These are phyloP conservation scores for Perca flavescens DNA, from an alignment of 2,113 vertebrate species.

Conservation along the genomic window DNA sequence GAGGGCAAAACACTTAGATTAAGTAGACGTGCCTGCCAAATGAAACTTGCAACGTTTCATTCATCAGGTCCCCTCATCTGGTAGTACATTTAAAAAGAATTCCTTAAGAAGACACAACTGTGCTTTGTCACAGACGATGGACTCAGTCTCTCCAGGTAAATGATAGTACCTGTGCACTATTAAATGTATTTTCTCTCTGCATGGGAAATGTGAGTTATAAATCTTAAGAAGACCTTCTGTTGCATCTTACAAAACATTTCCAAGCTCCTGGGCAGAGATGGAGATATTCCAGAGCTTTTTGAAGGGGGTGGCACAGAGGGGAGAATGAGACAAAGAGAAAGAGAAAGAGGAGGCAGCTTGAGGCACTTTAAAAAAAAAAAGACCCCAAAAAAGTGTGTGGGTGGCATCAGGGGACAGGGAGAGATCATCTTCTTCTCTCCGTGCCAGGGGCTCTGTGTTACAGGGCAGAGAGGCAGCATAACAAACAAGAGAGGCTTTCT, in stretches of 20 bases:
- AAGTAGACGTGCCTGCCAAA: conserved; percentile 4
- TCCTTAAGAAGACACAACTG: not conserved
- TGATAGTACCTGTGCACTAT: not conserved
- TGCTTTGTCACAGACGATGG: not conserved
- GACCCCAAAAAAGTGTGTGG: conserved; percentile 13
- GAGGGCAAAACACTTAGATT: conserved; percentile 20
- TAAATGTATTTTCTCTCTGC: not conserved
- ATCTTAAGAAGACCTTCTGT: conserved; percentile 2
- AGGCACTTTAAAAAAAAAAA: conserved; percentile 15
- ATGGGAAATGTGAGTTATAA: not conserved
- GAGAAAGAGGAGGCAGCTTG: conserved; percentile 18
- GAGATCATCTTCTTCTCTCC: conserved; percentile 36
- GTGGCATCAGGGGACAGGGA: conserved; percentile 9
- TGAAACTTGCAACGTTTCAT: not conserved
- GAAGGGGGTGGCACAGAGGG: not conserved
- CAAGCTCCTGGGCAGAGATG: conserved; percentile 9
- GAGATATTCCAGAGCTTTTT: not conserved
- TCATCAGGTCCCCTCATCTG: conserved; percentile 17
- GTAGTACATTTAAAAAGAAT: not conserved
- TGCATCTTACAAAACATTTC: conserved; percentile 4
- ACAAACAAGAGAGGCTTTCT: conserved; percentile 4
- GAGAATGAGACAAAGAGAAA: not conserved
- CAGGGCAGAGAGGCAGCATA: conserved; percentile 9
- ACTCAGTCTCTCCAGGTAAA: not conserved
- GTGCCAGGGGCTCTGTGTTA: conserved; percentile 45